Evolutionary conservation across 2,888 invertebrate genomes (phyloP).

Genomic region (Teleogryllus oceanicus): DNA sequence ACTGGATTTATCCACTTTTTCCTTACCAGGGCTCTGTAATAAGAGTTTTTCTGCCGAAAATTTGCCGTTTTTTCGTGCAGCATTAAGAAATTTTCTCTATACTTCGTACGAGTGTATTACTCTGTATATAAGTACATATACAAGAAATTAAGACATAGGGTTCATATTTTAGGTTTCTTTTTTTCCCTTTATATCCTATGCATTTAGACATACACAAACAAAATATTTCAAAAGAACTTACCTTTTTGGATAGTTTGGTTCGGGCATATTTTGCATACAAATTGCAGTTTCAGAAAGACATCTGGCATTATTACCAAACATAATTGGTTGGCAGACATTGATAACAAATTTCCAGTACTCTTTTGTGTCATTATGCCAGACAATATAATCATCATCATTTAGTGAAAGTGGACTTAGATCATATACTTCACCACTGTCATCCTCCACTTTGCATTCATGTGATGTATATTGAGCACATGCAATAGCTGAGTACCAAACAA

Average conservation of each 20-base stretch:
- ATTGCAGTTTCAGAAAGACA: not conserved
- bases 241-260: not conserved
- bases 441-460: not conserved
- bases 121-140: no score
- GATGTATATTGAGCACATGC: not conserved
- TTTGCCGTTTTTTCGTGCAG: no score
- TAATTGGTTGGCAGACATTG: constrained; percentile 1
- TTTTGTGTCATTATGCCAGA: not conserved
- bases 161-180: no score
- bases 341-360: not conserved
- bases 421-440: not conserved
- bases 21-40: no score
- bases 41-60: no score
- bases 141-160: no score
- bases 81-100: no score
- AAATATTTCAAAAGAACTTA: not conserved
- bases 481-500: not conserved
- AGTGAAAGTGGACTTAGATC: not conserved
- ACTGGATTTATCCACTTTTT: no score
- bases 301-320: not conserved
- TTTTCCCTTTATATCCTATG: no score
- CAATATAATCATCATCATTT: not conserved
- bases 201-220: no score
- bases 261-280: not conserved
- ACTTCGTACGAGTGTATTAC: no score